Evolutionary conservation across 2,888 invertebrate species (phyloP).

Genomic region (Steromphala cineraria): DNA sequence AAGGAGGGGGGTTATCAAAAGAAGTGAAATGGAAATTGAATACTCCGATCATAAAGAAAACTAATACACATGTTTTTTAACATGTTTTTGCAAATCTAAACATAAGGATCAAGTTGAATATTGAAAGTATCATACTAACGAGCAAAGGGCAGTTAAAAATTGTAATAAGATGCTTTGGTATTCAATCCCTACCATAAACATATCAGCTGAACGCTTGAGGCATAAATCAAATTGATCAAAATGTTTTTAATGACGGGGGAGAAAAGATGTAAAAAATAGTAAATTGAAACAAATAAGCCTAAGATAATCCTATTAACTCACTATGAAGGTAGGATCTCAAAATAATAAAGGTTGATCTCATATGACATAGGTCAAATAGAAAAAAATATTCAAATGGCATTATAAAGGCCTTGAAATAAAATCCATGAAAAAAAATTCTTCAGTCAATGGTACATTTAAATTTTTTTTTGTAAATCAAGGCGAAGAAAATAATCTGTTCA

Average conservation of each 20-base stretch:
- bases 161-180: too few relatives aligned
- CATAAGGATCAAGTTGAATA: too few relatives aligned
- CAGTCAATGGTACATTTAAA: neutral
- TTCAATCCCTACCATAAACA: too few relatives aligned
- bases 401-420: neutral
- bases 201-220: too few relatives aligned
- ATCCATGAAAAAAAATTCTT: neutral
- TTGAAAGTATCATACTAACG: too few relatives aligned
- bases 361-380: neutral
- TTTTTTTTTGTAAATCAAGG: neutral
- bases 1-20: too few relatives aligned
- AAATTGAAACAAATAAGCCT: neutral
- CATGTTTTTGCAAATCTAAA: too few relatives aligned
- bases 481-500: neutral
- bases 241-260: constrained; percentile 6
- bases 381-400: too few relatives aligned
- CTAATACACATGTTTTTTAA: too few relatives aligned
- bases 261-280: neutral
- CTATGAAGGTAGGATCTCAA: neutral
- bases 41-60: too few relatives aligned
- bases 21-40: too few relatives aligned
- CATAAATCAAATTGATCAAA: constrained; percentile 52
- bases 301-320: neutral
- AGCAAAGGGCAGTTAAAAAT: too few relatives aligned
- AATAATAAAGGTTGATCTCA: neutral